Conservation (phyloP, 30 jellyfish, hydroid and myxozoan species). For the Aurelia aurita complex sp. Pacific region DNA sequence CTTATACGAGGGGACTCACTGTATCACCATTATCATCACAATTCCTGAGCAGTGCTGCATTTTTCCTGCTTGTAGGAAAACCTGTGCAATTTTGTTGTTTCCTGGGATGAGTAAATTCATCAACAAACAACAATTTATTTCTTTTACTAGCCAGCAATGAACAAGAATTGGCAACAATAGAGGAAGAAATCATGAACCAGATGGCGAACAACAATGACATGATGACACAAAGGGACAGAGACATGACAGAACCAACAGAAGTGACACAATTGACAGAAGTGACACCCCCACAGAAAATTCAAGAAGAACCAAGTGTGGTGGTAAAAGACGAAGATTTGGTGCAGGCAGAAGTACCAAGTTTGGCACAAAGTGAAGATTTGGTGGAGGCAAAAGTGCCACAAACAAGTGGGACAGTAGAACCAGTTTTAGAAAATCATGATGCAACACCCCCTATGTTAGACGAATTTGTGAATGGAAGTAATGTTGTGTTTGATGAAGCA, state of each 20-base stretch:
- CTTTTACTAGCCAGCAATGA: conserved; percentile 42
- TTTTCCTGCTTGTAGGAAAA: background rate
- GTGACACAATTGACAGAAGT: too few species aligned
- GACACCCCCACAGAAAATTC: background rate
- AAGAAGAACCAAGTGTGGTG: background rate
- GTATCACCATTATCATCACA: too few species aligned
- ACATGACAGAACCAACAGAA: too few species aligned
- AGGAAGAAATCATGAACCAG: conserved; percentile 4
- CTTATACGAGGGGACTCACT: too few species aligned
- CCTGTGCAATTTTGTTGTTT: background rate
- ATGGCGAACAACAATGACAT: too few species aligned
- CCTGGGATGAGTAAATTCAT: background rate
- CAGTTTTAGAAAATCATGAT: too few species aligned
- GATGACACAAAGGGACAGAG: too few species aligned
- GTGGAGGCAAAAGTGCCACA: background rate
- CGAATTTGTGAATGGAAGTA: too few species aligned
- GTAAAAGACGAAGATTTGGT: background rate
- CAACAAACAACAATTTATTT: background rate
- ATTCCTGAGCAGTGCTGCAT: background rate
- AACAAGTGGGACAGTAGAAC: too few species aligned
- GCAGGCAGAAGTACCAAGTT: background rate
- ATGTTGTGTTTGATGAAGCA: conserved; percentile 34
- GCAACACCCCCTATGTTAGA: too few species aligned
- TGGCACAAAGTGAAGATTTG: background rate
- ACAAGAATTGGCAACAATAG: background rate